Evolutionary conservation across 2,797 vertebrate species (phyloP).

Genomic region (Sphaeramia orbicularis): DNA sequence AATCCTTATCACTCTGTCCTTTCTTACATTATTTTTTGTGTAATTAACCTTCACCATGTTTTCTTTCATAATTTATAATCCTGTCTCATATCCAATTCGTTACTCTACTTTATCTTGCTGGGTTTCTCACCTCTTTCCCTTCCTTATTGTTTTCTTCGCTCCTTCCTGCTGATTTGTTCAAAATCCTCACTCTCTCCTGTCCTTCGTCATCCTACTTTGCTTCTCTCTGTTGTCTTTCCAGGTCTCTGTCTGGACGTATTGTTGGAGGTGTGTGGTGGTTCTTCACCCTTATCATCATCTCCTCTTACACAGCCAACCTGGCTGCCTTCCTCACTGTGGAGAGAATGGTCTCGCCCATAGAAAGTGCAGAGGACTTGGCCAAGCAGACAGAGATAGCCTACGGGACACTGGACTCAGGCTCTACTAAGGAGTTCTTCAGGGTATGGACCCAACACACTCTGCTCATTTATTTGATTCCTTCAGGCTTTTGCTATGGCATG

Average conservation of each 20-base stretch:
- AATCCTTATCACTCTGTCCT: background rate
- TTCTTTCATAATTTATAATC: slow-evolving; percentile 1
- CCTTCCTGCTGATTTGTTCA: too few relatives aligned
- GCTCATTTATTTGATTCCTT: slow-evolving; percentile 15
- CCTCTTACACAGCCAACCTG: slow-evolving; percentile 98
- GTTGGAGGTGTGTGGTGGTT: slow-evolving; percentile 99
- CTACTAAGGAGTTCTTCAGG: slow-evolving; percentile 99
- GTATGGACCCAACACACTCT: slow-evolving; percentile 78
- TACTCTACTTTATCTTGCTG: background rate
- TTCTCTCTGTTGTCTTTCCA: slow-evolving; percentile 71
- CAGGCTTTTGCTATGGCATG: background rate
- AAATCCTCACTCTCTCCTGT: background rate
- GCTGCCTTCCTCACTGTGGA: slow-evolving; percentile 99
- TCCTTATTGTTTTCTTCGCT: too few relatives aligned
- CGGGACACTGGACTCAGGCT: slow-evolving; percentile 96
- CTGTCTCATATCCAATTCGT: background rate
- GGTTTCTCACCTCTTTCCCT: background rate
- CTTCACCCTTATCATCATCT: slow-evolving; percentile 99
- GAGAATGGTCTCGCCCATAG: slow-evolving; percentile 95
- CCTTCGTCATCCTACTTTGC: background rate
- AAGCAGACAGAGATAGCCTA: slow-evolving; percentile 99
- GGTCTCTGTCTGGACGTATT: slow-evolving; percentile 98
- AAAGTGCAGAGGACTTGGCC: slow-evolving; percentile 94
- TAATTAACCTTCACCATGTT: slow-evolving; percentile 20
- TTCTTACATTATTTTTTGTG: slow-evolving; percentile 27